Evolutionary conservation across 2,113 vertebrate genomes (phyloP).

Genomic region (Ptyas mucosa): DNA sequence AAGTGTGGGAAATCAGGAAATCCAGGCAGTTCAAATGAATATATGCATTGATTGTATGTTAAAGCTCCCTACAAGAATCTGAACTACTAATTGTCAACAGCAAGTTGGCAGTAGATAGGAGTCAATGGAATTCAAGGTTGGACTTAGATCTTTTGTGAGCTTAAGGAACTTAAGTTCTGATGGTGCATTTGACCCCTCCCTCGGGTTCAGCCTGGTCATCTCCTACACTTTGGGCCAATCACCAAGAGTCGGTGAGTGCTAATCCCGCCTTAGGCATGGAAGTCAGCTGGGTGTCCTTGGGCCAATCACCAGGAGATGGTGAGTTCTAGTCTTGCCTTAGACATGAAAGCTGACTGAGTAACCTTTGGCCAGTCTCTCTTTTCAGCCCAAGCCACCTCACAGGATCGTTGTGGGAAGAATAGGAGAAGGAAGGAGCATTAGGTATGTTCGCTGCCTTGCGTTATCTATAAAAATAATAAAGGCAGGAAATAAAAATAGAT

Average conservation of each 20-base stretch:
- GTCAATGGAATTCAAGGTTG: too few species aligned
- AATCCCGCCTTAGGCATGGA: background rate
- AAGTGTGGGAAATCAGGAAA: background rate
- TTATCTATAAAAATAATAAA: background rate
- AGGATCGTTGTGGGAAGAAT: background rate
- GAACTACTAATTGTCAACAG: too few species aligned
- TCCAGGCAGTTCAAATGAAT: background rate
- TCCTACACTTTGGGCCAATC: background rate
- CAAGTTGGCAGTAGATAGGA: too few species aligned
- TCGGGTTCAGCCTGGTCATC: background rate
- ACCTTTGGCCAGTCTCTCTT: background rate
- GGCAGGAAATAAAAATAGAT: background rate
- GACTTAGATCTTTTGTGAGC: too few species aligned
- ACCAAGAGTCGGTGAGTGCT: background rate
- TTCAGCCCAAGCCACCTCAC: background rate
- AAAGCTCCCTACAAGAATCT: too few species aligned
- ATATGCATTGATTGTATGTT: background rate
- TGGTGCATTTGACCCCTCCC: background rate
- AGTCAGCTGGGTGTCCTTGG: background rate
- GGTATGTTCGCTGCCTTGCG: background rate
- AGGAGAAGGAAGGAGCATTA: background rate
- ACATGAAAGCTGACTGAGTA: background rate
- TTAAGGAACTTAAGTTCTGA: background rate
- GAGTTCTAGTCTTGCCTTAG: background rate
- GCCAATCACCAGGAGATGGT: background rate